Evolutionary conservation across 2,113 vertebrate genomes (phyloP).

Genomic region (Oncorhynchus kisutch): DNA sequence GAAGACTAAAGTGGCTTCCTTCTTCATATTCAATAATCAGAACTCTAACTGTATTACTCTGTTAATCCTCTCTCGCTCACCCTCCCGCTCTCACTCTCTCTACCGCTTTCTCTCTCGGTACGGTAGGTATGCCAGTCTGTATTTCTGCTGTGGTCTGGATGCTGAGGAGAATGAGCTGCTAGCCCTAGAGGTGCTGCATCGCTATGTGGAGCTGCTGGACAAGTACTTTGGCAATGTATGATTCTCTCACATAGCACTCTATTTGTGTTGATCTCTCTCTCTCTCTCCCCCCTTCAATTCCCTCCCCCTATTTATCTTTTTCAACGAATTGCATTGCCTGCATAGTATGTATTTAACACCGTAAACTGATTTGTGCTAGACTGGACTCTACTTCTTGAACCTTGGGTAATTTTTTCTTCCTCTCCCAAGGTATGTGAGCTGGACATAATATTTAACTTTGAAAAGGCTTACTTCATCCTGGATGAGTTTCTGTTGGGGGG

Average conservation of each 20-base stretch:
- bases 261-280: constrained; percentile 2
- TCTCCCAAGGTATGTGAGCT: constrained; percentile 90
- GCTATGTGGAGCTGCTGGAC: constrained; percentile 96
- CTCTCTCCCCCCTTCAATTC: not conserved
- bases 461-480: constrained; percentile 98
- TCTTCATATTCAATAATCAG: no score
- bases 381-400: no score
- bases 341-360: no score
- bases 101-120: constrained; percentile 19
- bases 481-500: constrained; percentile 97
- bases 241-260: not conserved
- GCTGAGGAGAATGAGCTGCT: constrained; percentile 93
- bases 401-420: not conserved
- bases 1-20: not conserved
- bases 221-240: constrained; percentile 97
- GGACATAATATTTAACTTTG: constrained; percentile 99
- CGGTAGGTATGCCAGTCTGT: constrained; percentile 92
- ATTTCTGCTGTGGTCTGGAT: constrained; percentile 94
- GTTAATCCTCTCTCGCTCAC: not conserved
- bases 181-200: constrained; percentile 91
- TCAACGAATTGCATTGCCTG: no score
- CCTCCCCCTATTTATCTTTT: no score
- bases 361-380: no score
- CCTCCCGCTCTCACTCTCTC: not conserved
- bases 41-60: not conserved